Evolutionary conservation across 1,140 invertebrate genomes (phyloP), one percentile per base, ranked within the genome.

Genomic region (Drusus annulatus): DNA sequence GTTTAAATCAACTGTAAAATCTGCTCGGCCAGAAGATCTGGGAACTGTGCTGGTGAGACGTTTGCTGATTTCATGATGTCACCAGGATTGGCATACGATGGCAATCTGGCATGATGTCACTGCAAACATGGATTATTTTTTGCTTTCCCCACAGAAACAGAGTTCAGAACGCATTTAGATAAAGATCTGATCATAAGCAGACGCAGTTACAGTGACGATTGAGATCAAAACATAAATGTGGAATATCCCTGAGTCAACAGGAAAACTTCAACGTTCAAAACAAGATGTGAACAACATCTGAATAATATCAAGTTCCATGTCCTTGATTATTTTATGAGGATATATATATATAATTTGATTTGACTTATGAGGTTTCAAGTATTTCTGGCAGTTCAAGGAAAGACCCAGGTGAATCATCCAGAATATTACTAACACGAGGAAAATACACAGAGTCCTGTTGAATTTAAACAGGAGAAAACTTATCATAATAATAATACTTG

Each of bases 41-140:
- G 19, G 54, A 23, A 15, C 19, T 23, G 13, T 60, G 45, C 62
- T 0, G 62, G 10, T 4, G n/a, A 63, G 1, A 71, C n/a, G 68
- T 51, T 71, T 19, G 16, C 17, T 7, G 17, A 50, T 65, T 36
- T 23, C 25, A 10, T 16, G 63, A 21, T 71, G 68, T 45, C 68
- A 71, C 51, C 25, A 17, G 19, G n/a, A 68, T 36, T 31, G 17
- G 45, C 10, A 13, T 25, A 36, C 36, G 68, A 50, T 52, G 68
- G 51, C 28, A 71, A 71, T 71, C 45, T 21, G n/a, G 28, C 13
- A 51, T 71, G 68, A 52, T 71, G 36, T 71, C 68, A 50, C 45
- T 45, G 36, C 36, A 45, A 45, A 45, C 10, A 13, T 45, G 36
- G 36, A 45, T 45, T 45, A 13, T 45, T 50, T 45, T 68, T 25